phyloP scores from a whole-genome alignment of 2,888 invertebrate genomes.

The Nymphalis polychloros region DNA sequence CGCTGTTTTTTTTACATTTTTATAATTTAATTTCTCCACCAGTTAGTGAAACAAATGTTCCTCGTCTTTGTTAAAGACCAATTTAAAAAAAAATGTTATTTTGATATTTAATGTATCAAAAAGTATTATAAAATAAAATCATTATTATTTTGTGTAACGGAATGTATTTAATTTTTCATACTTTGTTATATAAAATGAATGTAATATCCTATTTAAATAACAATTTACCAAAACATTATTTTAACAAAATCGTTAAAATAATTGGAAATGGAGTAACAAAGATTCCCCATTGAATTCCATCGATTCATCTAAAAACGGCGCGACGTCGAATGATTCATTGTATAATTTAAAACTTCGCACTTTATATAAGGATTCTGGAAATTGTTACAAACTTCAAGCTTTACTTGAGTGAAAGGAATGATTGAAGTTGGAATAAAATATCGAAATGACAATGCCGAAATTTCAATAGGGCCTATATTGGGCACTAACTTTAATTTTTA shows the following conservation, averaged over 20 bases:
- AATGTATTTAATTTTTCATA: too few species aligned
- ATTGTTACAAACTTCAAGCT: slow-evolving; percentile 17
- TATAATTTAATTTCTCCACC: too few species aligned
- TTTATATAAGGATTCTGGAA: slow-evolving; percentile 12
- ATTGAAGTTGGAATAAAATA: not conserved
- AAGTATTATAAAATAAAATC: too few species aligned
- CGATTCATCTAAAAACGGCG: slow-evolving; percentile 12
- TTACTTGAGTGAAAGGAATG: slow-evolving; percentile 2
- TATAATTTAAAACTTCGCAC: slow-evolving; percentile 22
- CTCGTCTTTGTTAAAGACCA: too few species aligned
- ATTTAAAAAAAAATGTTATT: too few species aligned
- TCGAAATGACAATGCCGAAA: not conserved
- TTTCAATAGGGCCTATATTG: too few species aligned
- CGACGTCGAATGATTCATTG: slow-evolving; percentile 20
- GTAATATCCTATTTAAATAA: not conserved
- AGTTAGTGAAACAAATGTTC: too few species aligned
- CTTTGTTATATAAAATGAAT: too few species aligned
- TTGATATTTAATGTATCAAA: too few species aligned
- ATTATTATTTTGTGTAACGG: too few species aligned
- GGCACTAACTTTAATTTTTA: too few species aligned
- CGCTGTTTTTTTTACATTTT: too few species aligned
- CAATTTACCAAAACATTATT: not conserved
- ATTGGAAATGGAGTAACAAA: slow-evolving; percentile 8
- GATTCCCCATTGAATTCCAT: slow-evolving; percentile 14
- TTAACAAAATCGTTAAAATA: not conserved